Base-by-base conservation (phyloP, 2,113 vertebrate genomes). In the Tragelaphus strepsiceros region DNA sequence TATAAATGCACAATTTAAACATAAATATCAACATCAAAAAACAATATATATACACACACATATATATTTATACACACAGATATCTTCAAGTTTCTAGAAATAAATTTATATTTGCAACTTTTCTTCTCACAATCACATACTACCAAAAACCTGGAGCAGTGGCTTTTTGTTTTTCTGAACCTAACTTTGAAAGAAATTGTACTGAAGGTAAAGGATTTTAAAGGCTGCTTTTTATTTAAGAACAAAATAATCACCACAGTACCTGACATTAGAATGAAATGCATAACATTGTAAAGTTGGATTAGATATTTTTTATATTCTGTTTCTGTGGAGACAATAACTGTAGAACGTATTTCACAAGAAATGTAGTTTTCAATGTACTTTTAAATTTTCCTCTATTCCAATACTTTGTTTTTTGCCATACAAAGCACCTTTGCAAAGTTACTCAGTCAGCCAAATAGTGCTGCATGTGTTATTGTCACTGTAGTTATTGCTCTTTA, bases 1-100 rank as follows among this genome's bases (percentile, higher is more conserved):
- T 96, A 91, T 98, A 98, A 98, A 98, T 96, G 92, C 95, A 98
- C 97, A 89, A 98, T 98, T 99, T 98, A 98, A 98, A 98, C 85
- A 94, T 85, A 90, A 97, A 88, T 96, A 98, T 96, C 92, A 98
- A 96, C 97, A 97, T 88, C 59, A 94, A 95, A 97, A 95, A 16
- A n/a, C 82, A 56, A 71, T 62, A 46, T 46, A 17, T 51, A 32
- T 1, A 62, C 22, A 56, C 80, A 77, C 90, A 93, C 94, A 92
- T 82, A 98, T 96, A 71, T 53, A 97, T 97, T 98, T 94, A 97
- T 98, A 98, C 26, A 59, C 90, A 78, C 90, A 93, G 91, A 89
- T 26, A 43, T 77, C 21, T 77, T 83, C 94, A 97, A 59, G 1
- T 64, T 82, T 90, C 24, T 90, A 32, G 0, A 0, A 35, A 93